These are phyloP conservation scores for Carduelis carduelis DNA, from an alignment of 2,797 vertebrate species.

Conservation along the genomic window DNA sequence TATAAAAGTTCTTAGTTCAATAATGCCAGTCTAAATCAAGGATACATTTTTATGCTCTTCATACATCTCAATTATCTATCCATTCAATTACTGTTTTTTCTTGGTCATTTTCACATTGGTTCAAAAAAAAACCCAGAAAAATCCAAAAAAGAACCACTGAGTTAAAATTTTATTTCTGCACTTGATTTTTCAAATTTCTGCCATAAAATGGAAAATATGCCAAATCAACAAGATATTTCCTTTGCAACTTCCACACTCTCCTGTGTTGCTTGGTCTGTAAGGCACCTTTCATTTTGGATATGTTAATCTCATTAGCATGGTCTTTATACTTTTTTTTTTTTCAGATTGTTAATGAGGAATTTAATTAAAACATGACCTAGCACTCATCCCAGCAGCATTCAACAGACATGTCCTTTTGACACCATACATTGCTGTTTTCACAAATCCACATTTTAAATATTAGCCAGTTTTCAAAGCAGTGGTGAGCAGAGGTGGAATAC, in stretches of 20 bases:
- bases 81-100: background rate
- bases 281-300: background rate
- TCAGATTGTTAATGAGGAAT: background rate
- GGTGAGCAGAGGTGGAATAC: background rate
- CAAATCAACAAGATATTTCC: background rate
- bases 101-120: background rate
- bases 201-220: background rate
- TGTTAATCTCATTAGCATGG: background rate
- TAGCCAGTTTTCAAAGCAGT: background rate
- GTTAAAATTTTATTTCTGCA: background rate
- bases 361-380: constrained; percentile 21
- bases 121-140: background rate
- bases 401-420: background rate
- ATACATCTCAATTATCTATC: background rate
- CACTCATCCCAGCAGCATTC: background rate
- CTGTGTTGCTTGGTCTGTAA: background rate
- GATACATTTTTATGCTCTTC: background rate
- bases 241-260: background rate
- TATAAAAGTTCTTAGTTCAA: background rate
- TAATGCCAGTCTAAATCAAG: background rate
- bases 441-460: background rate
- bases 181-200: background rate
- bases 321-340: background rate
- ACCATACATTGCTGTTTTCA: background rate
- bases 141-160: background rate